Percentiles rank a stretch among this genome's conserved stretches.
These are phyloP conservation scores for Ceraclea dissimilis DNA, from an alignment of 2,888 invertebrate species.

Conservation along the genomic window DNA sequence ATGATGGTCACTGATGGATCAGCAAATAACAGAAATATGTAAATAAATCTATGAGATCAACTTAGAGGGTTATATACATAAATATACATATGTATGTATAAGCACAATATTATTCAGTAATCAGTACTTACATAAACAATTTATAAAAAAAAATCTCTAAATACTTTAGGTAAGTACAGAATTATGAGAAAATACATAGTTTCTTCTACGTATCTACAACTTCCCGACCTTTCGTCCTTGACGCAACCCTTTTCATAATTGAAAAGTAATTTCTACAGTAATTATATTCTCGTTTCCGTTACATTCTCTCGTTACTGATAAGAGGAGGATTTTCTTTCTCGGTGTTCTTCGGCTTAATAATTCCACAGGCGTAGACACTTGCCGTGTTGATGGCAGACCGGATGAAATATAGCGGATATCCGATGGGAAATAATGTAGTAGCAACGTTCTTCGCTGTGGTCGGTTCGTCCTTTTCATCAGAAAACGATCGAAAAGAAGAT, in stretches of 20 bases:
- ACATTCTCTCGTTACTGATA: neutral
- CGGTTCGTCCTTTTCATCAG: constrained; percentile 17
- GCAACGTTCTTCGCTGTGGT: neutral
- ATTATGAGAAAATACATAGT: too few species aligned
- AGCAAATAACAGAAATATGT: too few species aligned
- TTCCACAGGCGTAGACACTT: constrained; percentile 14
- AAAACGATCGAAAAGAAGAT: constrained; percentile 23
- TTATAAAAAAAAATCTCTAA: too few species aligned
- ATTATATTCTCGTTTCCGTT: constrained; percentile 3
- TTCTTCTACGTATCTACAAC: too few species aligned
- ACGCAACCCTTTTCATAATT: constrained; percentile 5
- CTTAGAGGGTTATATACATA: too few species aligned
- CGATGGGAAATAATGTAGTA: constrained; percentile 9
- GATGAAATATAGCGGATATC: constrained; percentile 16
- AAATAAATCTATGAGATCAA: too few species aligned
- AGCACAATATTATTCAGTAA: too few species aligned
- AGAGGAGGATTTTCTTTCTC: neutral
- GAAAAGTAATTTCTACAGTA: constrained; percentile 9
- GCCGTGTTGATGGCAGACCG: constrained; percentile 14
- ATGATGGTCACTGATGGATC: too few species aligned
- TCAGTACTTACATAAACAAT: too few species aligned
- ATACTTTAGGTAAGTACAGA: too few species aligned
- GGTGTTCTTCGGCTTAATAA: constrained; percentile 2
- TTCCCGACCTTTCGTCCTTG: neutral
- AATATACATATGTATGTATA: too few species aligned